Conservation (phyloP, 2,797 vertebrate species). For the Thripadectes ignobilis region DNA sequence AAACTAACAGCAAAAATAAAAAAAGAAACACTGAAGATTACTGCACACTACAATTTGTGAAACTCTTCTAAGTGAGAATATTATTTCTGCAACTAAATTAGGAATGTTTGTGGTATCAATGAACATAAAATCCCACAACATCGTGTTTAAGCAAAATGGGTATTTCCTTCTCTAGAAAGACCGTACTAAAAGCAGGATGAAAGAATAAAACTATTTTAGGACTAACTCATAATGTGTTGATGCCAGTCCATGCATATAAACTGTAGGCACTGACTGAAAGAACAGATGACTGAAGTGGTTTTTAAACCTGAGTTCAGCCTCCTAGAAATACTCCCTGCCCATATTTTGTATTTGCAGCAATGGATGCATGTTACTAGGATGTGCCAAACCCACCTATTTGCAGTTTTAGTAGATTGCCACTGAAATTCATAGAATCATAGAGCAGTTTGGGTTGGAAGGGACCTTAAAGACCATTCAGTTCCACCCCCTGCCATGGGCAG, state of each 20-base stretch:
- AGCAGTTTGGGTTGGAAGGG: background rate
- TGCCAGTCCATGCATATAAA: background rate
- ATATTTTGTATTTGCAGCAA: background rate
- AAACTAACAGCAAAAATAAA: background rate
- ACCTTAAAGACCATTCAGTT: background rate
- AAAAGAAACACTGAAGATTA: background rate
- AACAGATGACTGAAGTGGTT: background rate
- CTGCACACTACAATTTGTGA: background rate
- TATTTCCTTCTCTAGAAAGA: background rate
- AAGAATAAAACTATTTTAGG: constrained; percentile 9
- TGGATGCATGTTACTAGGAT: background rate
- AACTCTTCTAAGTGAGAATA: background rate
- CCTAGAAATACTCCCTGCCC: background rate
- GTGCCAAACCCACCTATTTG: background rate
- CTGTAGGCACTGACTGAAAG: background rate
- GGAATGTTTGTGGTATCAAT: background rate
- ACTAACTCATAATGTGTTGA: background rate
- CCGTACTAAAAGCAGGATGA: background rate
- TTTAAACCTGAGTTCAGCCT: background rate
- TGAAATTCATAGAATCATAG: background rate
- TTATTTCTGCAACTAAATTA: background rate
- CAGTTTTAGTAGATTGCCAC: background rate
- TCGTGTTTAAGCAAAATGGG: background rate
- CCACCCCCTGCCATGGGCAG: background rate
- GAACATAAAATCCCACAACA: background rate